Evolutionary conservation across 92 coral and sea anemone species (phyloP), one percentile per base, ranked within the genome.

Genomic region (Phenganax marumi): DNA sequence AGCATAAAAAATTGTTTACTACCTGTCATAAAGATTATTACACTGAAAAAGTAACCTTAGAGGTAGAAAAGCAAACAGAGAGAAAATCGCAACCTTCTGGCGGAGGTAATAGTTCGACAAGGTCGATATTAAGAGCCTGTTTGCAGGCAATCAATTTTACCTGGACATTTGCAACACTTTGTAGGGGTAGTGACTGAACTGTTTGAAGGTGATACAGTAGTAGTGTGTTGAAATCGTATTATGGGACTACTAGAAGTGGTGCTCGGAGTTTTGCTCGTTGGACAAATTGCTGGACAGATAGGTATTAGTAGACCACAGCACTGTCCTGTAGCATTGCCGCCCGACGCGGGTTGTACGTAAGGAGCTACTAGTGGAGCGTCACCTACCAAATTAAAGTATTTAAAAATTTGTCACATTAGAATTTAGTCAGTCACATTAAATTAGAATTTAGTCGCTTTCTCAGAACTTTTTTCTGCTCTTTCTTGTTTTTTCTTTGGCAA

Each of bases 101-200:
- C 65, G 21, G n/a, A 58, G 21, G 16, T 58, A 8, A 12, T 58
- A 23, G 65, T 58, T 58, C n/a, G 23, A 12, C 13, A 7, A 12
- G 65, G 23, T 58, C 7, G 23, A 58, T 58, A 23, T 58, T 0
- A 58, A 14, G 18, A 55, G 18, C 61, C 61, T 55, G 8, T 12
- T 55, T 55, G 61, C 61, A 55, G 61, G 61, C 61, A 33, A 33
- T 33, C 18, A 55, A 12, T 18, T 14, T 58, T 58, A 58, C 70
- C 70, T 64, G 70, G 70, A 64, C 70, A 64, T 22, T 13, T 64
- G 47, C 70, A 64, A 64, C 70, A 64, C 26, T 14, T 7, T 22
- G 65, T 9, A 4, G 65, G 9, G 22, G 65, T 58, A 58, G 70
- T 33, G 43, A 33, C 43, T 33, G 43, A 33, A 33, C 43, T 33